Evolutionary conservation across 2,888 invertebrate genomes (phyloP).

Genomic region (Pristionchus arcanus): DNA sequence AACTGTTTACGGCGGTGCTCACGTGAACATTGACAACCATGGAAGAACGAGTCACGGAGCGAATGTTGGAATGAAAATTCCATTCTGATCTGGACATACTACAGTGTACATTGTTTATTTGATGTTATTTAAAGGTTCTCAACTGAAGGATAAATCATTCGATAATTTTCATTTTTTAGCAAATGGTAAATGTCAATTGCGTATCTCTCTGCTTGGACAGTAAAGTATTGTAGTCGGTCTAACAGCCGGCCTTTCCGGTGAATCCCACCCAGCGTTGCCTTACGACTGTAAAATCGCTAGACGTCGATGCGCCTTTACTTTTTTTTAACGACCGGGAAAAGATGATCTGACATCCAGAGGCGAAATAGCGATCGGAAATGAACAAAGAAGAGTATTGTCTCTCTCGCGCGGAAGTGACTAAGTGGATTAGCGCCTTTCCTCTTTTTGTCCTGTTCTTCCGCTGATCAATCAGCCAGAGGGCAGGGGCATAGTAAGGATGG

Average conservation of each 20-base stretch:
- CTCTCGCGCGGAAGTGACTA: neutral
- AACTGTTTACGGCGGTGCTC: neutral
- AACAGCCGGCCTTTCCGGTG: too few species aligned
- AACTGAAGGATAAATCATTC: neutral
- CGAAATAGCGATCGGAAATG: neutral
- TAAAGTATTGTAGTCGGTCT: too few species aligned
- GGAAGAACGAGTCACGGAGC: neutral
- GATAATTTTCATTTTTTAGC: too few species aligned
- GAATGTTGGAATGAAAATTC: neutral
- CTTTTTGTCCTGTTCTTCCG: neutral
- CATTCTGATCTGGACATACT: neutral
- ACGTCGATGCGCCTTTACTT: too few species aligned
- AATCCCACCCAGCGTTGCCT: too few species aligned
- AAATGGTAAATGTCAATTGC: too few species aligned
- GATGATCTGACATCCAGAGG: neutral
- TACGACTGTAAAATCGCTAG: too few species aligned
- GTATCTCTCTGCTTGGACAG: too few species aligned
- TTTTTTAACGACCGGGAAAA: too few species aligned
- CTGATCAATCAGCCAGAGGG: neutral
- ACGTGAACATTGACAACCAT: conserved; percentile 14
- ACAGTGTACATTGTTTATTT: neutral
- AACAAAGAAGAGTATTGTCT: neutral
- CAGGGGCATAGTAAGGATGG: neutral
- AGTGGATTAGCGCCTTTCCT: neutral
- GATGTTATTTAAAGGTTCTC: neutral